phyloP scores from a whole-genome alignment of 2,797 vertebrate genomes.

The Characodon lateralis region DNA sequence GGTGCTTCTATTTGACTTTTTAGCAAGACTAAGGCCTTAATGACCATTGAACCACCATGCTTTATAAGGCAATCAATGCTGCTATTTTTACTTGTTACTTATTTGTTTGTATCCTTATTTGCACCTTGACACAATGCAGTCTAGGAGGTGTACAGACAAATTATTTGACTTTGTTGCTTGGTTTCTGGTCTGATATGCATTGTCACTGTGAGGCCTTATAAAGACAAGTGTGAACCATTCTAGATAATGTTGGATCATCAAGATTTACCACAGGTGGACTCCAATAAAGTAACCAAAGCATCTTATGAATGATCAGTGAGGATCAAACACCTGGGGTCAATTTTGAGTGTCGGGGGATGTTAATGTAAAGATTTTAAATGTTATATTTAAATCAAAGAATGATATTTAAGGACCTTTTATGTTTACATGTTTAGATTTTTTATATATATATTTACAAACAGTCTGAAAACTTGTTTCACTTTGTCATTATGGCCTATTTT shows the following conservation, averaged over 20 bases:
- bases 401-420: too few species aligned
- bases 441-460: neutral
- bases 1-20: neutral
- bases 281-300: too few species aligned
- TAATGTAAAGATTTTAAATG: neutral
- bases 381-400: neutral
- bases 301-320: too few species aligned
- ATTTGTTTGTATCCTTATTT: too few species aligned
- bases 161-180: too few species aligned
- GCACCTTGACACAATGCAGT: too few species aligned
- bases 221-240: too few species aligned
- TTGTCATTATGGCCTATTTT: neutral
- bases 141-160: too few species aligned
- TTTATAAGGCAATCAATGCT: neutral
- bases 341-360: neutral
- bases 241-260: too few species aligned
- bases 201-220: too few species aligned
- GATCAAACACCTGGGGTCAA: too few species aligned
- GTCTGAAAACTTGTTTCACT: neutral
- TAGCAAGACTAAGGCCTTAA: neutral
- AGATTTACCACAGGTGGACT: neutral
- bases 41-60: neutral
- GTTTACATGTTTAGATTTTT: neutral
- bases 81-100: neutral
- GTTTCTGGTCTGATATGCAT: too few species aligned